These are phyloP conservation scores for Prorops nasuta DNA, from an alignment of 1,140 invertebrate genomes.

Conservation along the genomic window DNA sequence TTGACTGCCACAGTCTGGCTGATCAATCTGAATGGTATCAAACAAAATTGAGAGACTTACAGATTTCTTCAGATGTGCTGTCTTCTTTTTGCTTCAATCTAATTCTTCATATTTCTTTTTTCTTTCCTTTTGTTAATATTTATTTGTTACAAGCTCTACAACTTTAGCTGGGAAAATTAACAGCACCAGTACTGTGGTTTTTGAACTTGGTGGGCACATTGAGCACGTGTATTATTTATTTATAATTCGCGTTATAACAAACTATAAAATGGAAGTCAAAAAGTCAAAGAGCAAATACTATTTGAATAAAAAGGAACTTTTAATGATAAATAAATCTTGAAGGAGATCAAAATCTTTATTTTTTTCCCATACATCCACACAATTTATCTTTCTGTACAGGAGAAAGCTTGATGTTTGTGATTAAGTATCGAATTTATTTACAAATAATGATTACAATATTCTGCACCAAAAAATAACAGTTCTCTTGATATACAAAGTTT, in stretches of 20 bases:
- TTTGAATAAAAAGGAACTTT: neutral
- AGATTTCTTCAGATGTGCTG: too few relatives aligned
- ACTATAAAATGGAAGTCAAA: constrained; percentile 3
- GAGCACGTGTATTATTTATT: too few relatives aligned
- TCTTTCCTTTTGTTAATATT: constrained; percentile 52
- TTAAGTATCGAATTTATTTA: constrained; percentile 52
- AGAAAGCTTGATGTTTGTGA: constrained; percentile 26
- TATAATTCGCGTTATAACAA: constrained; percentile 6
- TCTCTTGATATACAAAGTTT: too few relatives aligned
- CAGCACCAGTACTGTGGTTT: too few relatives aligned
- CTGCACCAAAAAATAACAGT: too few relatives aligned
- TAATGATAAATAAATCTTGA: constrained; percentile 6
- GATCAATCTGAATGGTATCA: neutral
- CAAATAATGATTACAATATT: constrained; percentile 37
- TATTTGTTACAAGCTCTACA: constrained; percentile 44
- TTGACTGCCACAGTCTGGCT: constrained; percentile 7
- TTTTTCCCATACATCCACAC: too few relatives aligned
- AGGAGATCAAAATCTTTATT: too few relatives aligned
- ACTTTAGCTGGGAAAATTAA: too few relatives aligned
- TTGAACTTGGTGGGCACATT: too few relatives aligned
- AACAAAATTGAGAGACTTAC: neutral
- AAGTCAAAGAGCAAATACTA: neutral
- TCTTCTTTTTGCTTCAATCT: too few relatives aligned
- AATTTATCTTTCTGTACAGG: too few relatives aligned
- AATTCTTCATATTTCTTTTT: too few relatives aligned